Percentiles rank a stretch among this genome's conserved stretches.
These are phyloP conservation scores for Muscicapa comitata DNA, from an alignment of 2,797 vertebrate species.

Conservation along the genomic window DNA sequence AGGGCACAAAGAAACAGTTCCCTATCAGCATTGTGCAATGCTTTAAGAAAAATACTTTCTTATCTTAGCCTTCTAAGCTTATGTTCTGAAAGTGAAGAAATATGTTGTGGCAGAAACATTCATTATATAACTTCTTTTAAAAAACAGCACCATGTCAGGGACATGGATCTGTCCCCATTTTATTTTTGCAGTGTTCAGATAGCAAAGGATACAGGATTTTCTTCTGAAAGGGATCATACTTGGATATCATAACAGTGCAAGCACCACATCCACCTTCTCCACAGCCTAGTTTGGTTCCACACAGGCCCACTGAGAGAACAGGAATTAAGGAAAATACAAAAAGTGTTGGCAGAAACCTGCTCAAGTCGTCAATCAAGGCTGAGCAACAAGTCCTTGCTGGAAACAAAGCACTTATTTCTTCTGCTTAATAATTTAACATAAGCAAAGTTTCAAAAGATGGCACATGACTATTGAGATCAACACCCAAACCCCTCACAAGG, in stretches of 20 bases:
- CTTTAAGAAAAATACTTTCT: background rate
- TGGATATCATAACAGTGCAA: conserved; percentile 95
- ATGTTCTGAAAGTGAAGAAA: background rate
- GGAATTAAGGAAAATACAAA: conserved; percentile 71
- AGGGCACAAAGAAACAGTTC: background rate
- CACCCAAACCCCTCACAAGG: background rate
- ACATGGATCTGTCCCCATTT: background rate
- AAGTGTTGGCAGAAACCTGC: background rate
- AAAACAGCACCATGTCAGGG: background rate
- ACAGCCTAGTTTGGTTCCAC: conserved; percentile 93
- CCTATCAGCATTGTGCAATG: background rate
- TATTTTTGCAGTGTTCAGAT: background rate
- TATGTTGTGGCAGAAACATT: background rate
- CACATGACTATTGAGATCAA: background rate
- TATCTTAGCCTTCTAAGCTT: background rate
- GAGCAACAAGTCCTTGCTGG: background rate
- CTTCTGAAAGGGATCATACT: conserved; percentile 75
- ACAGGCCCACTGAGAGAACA: conserved; percentile 82
- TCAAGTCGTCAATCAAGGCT: background rate
- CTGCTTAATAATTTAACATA: background rate
- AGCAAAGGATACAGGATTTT: conserved; percentile 89
- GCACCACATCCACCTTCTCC: conserved; percentile 95
- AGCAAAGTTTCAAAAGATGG: background rate
- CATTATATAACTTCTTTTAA: background rate
- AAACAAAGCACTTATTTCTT: background rate